Percentiles rank a stretch among this genome's conserved stretches.
Conservation (phyloP, 2,797 vertebrate species). For the Mergus octosetaceus region DNA sequence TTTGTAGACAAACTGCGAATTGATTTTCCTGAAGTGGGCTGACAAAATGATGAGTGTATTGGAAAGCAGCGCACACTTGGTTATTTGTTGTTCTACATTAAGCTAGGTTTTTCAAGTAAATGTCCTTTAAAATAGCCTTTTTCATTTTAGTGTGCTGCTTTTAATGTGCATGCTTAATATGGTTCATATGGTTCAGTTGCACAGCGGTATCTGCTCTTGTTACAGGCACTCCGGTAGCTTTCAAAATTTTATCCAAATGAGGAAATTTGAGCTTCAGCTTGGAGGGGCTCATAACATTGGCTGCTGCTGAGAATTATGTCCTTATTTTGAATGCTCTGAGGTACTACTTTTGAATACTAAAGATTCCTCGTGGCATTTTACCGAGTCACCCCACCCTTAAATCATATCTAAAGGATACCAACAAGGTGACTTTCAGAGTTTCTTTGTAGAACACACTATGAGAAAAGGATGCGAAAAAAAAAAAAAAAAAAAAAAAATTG, state of each 20-base stretch:
- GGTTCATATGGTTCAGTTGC: background rate
- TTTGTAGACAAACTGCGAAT: conserved; percentile 18
- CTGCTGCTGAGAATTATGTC: background rate
- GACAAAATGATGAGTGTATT: conserved; percentile 38
- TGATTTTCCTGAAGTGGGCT: conserved; percentile 62
- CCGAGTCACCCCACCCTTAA: background rate
- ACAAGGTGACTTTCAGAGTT: background rate
- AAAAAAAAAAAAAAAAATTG: background rate
- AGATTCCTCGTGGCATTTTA: background rate
- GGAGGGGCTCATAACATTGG: background rate
- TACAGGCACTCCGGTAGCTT: background rate
- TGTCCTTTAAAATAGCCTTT: background rate
- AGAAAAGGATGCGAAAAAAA: background rate
- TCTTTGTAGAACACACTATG: background rate
- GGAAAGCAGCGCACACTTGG: background rate
- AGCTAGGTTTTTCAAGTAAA: background rate
- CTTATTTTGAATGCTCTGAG: background rate
- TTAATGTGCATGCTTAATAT: background rate
- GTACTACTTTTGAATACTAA: background rate
- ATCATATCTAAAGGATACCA: background rate
- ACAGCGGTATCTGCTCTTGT: background rate
- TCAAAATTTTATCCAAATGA: background rate
- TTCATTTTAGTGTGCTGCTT: background rate
- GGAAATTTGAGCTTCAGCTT: background rate
- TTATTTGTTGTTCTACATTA: conserved; percentile 9